phyloP scores from a whole-genome alignment of 2,113 vertebrate genomes.

The Camelus bactrianus region DNA sequence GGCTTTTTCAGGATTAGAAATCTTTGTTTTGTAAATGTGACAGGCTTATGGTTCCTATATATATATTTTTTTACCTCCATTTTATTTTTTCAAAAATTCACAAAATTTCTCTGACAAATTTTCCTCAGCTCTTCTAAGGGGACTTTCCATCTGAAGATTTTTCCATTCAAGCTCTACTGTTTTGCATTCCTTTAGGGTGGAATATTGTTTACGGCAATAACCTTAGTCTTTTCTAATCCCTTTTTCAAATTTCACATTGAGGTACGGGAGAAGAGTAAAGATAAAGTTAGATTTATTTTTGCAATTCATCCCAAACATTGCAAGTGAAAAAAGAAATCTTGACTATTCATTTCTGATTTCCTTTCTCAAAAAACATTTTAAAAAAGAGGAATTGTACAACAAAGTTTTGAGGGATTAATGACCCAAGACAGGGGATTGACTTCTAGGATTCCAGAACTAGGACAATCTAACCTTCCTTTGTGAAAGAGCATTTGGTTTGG shows the following conservation, averaged over 20 bases:
- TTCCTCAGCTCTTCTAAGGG: background rate
- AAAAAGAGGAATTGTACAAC: constrained; percentile 22
- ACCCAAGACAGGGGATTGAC: background rate
- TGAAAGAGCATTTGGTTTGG: background rate
- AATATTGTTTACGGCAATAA: constrained; percentile 25
- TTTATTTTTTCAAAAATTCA: constrained; percentile 12
- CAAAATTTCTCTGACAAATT: constrained; percentile 43
- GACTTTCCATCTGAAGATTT: constrained; percentile 21
- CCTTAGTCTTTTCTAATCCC: background rate
- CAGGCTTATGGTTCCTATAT: background rate
- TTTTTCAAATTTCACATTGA: constrained; percentile 24
- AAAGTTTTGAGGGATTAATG: background rate
- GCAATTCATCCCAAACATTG: background rate
- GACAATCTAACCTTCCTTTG: background rate
- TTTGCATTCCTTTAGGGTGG: background rate
- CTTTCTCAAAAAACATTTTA: background rate
- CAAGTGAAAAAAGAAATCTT: background rate
- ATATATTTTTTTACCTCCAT: background rate
- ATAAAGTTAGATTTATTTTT: background rate
- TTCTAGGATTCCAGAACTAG: background rate
- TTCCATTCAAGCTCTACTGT: background rate
- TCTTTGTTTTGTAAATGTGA: constrained; percentile 2
- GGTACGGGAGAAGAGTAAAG: background rate
- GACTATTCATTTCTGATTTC: constrained; percentile 19
- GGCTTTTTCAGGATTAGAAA: constrained; percentile 22